A percentile compares a stretch with the other conserved stretches of the same genome.
phyloP scores from a whole-genome alignment of 2,113 vertebrate genomes.

The Dasyurus viverrinus region DNA sequence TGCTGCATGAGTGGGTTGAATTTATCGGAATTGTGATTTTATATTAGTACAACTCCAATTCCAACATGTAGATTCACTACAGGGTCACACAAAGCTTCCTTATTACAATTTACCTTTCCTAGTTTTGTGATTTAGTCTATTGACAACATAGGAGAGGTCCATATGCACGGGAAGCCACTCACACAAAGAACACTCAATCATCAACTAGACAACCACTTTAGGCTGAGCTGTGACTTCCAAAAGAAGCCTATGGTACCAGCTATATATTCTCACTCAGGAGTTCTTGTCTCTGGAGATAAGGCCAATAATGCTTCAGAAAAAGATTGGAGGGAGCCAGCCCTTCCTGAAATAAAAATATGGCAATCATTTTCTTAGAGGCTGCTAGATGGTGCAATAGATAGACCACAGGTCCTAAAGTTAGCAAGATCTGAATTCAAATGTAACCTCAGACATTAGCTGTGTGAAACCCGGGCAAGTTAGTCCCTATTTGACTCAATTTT shows the following conservation, averaged over 20 bases:
- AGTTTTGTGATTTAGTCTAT: not conserved
- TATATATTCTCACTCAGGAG: not conserved
- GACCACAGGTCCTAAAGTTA: too few species aligned
- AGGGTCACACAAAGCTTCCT: not conserved
- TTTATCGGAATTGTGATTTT: conserved; percentile 62
- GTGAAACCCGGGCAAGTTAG: too few species aligned
- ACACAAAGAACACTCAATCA: not conserved
- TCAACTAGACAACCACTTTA: not conserved
- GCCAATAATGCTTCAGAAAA: not conserved
- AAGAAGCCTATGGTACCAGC: not conserved
- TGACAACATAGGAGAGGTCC: not conserved
- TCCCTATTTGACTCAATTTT: too few species aligned
- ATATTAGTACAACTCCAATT: not conserved
- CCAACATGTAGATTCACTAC: conserved; percentile 56
- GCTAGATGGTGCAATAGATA: too few species aligned
- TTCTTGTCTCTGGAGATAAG: not conserved
- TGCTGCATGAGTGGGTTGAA: conserved; percentile 74
- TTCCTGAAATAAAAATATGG: not conserved
- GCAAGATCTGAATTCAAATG: too few species aligned
- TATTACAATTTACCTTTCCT: rapidly evolving
- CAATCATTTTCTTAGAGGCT: not conserved
- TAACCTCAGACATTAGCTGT: too few species aligned
- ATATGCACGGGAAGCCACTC: not conserved
- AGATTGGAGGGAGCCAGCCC: not conserved
- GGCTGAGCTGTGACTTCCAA: not conserved